Percentiles rank a stretch among this genome's conserved stretches.
Conservation (phyloP, 2,888 invertebrate genomes). For the Gonocerus acuteangulatus region DNA sequence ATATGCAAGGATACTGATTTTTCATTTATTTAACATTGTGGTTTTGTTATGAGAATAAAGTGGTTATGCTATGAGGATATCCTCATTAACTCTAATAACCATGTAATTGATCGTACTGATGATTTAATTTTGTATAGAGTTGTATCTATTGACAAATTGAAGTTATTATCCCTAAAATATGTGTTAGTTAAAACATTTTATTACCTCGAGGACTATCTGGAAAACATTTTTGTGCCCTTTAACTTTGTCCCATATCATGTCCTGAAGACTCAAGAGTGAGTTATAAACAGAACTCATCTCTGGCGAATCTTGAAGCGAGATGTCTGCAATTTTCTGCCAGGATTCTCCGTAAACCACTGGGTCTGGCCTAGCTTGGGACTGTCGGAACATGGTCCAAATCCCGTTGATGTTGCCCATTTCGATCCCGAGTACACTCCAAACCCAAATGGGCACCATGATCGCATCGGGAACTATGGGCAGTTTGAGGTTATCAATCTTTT, state of each 20-base stretch:
- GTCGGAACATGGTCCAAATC: slow-evolving; percentile 58
- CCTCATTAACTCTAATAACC: too few relatives aligned
- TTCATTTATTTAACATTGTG: too few relatives aligned
- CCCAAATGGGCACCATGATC: slow-evolving; percentile 44
- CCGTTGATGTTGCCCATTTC: slow-evolving; percentile 57
- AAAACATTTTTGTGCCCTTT: slow-evolving; percentile 31
- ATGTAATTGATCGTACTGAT: too few relatives aligned
- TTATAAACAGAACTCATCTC: slow-evolving; percentile 20
- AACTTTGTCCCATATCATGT: slow-evolving; percentile 30
- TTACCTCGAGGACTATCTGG: slow-evolving; percentile 26
- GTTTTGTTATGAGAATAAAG: too few relatives aligned
- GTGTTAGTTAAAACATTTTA: not conserved
- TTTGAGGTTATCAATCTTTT: slow-evolving; percentile 39
- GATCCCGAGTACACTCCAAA: slow-evolving; percentile 56
- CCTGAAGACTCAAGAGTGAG: slow-evolving; percentile 26
- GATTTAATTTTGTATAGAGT: too few relatives aligned
- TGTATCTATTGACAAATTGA: too few relatives aligned
- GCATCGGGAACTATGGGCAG: slow-evolving; percentile 33
- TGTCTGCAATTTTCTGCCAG: slow-evolving; percentile 58
- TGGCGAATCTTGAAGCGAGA: slow-evolving; percentile 52
- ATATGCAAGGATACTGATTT: too few relatives aligned
- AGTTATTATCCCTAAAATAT: not conserved
- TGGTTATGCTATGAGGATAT: too few relatives aligned
- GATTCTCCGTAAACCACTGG: slow-evolving; percentile 38
- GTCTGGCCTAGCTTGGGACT: slow-evolving; percentile 49